These are phyloP conservation scores for Echinops telfairi DNA, from an alignment of 2,113 vertebrate genomes.

Conservation along the genomic window DNA sequence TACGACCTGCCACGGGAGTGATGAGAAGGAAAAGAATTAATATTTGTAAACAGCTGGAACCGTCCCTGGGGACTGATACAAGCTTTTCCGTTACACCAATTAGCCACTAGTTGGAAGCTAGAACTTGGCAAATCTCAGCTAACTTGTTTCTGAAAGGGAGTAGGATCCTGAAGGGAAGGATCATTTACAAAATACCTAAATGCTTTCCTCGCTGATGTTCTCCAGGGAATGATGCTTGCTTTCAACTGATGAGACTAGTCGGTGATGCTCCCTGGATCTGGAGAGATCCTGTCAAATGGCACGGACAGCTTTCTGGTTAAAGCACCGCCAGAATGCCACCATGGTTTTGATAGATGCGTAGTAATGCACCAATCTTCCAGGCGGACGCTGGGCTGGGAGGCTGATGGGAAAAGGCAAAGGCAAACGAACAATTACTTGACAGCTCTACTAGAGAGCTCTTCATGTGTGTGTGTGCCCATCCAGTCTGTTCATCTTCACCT, in stretches of 20 bases:
- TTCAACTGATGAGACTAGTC: background rate
- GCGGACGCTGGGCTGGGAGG: background rate
- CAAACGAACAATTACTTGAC: background rate
- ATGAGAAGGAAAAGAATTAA: background rate
- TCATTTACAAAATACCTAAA: slow-evolving; percentile 15
- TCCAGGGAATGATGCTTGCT: background rate
- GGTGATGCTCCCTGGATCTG: background rate
- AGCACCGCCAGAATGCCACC: background rate
- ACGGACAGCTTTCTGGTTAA: background rate
- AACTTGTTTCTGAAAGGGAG: slow-evolving; percentile 29
- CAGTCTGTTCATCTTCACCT: background rate
- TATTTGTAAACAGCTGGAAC: slow-evolving; percentile 26
- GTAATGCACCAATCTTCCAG: slow-evolving; percentile 5
- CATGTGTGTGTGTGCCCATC: background rate
- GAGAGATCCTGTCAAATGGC: background rate
- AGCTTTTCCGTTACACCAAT: background rate
- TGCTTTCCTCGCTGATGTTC: background rate
- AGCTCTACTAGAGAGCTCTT: background rate
- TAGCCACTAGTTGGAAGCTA: slow-evolving; percentile 8
- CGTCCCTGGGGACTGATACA: background rate
- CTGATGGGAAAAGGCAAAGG: background rate
- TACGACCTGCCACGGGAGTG: background rate
- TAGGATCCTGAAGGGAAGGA: background rate
- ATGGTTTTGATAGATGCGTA: background rate
- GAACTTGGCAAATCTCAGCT: background rate